Percentiles rank a stretch among this genome's conserved stretches.
phyloP scores from a whole-genome alignment of 2,113 vertebrate species.

The Amphiprion ocellaris region DNA sequence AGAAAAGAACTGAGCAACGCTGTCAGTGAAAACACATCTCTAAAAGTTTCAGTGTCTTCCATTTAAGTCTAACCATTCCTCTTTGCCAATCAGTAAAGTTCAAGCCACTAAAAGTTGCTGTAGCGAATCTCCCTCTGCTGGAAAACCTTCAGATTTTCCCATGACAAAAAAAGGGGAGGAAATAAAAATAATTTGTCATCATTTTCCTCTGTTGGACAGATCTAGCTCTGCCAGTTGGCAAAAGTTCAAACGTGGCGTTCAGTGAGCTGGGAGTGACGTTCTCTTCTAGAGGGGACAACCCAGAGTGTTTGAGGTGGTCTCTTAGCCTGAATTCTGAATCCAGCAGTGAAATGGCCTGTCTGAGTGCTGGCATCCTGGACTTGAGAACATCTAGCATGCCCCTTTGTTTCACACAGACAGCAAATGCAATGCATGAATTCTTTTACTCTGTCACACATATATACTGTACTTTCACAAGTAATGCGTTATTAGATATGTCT shows the following conservation, averaged over 20 bases:
- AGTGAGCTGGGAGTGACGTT: constrained; percentile 64
- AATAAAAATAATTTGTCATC: constrained; percentile 68
- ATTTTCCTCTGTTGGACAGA: constrained; percentile 61
- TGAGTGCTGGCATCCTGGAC: constrained; percentile 51
- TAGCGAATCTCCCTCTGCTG: constrained; percentile 62
- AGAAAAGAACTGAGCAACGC: constrained; percentile 56
- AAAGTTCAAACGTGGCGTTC: constrained; percentile 62
- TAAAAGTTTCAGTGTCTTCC: constrained; percentile 52
- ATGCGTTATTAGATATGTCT: too few species aligned
- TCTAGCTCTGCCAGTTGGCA: constrained; percentile 39
- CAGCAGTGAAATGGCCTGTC: constrained; percentile 78
- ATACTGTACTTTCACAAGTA: not conserved
- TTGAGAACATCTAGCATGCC: constrained; percentile 32
- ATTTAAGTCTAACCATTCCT: constrained; percentile 68
- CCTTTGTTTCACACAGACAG: constrained; percentile 24
- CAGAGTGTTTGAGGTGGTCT: constrained; percentile 77
- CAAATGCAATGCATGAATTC: constrained; percentile 16
- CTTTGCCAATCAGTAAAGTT: constrained; percentile 74
- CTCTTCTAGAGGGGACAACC: constrained; percentile 62
- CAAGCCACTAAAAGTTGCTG: constrained; percentile 51
- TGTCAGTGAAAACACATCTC: constrained; percentile 31
- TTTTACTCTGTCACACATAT: constrained; percentile 14
- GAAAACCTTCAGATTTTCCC: constrained; percentile 64
- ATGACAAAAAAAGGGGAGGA: constrained; percentile 31
- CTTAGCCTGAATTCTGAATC: constrained; percentile 71